Evolutionary conservation across 1,140 invertebrate species (phyloP), one percentile per base, ranked within the genome.

Genomic region (Charaxes varanes): DNA sequence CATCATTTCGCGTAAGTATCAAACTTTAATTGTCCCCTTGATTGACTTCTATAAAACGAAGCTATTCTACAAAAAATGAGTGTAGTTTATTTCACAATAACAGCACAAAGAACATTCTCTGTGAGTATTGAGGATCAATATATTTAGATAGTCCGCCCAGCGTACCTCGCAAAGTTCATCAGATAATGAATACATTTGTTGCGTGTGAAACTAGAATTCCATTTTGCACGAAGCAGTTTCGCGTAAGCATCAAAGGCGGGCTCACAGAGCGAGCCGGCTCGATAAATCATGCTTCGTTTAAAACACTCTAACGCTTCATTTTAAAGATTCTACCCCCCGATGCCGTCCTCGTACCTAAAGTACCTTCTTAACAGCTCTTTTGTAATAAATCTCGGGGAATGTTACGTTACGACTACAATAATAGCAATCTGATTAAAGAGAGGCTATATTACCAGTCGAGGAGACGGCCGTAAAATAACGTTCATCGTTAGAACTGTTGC

Each of bases 141-240:
- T 47, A 40, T 47, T 36, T 41, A 47, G 36, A 47, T 47, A 47
- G 44, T 33, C 31, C 44, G 15, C 26, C 37, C 36, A 40, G 44
- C 32, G 44, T 43, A 43, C 40, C 46, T 49, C 15, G 51, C 41
- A 44, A 49, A 69, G 65, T 78, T 76, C 78, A 79, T 82, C 74
- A 71, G 78, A 82, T 82, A 82, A 69, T 67, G 59, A 66, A 54
- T 65, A 71, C 77, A 79, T 79, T 81, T 78, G 74, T 82, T 82
- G 78, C 78, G 78, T 82, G 78, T 67, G 74, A 78, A 82, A 82
- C 74, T 72, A 76, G 78, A 76, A 79, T 76, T 74, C 71, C 65
- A 81, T 79, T 78, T 77, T 62, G 71, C 71, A 76, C 74, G 71
- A 73, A 65, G 62, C 61, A 56, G 54, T 51, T 65, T 72, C 62